Evolutionary conservation across 2,797 vertebrate genomes (phyloP), one percentile per base, ranked within the genome.

Genomic region (Megalops cyprinoides): DNA sequence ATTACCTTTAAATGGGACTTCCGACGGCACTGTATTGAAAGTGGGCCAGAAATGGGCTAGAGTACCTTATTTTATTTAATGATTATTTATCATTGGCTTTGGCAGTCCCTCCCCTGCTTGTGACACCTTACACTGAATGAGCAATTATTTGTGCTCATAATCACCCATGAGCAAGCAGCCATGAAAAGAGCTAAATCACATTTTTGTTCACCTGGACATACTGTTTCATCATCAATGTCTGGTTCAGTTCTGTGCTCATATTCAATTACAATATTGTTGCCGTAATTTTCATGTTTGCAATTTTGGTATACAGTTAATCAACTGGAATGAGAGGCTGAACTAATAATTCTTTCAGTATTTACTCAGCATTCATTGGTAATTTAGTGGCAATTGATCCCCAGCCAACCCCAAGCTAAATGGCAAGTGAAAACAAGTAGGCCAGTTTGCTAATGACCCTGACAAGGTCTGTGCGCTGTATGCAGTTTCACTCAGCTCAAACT

Each of bases 331-430:
- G 88, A 92, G 91, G 92, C 88, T 92, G 92, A 93, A 93, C 93
- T 93, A 93, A 94, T 93, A 93, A 94, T 93, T 90, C 89, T 89
- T 89, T 90, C 82, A 86, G 89, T 92, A 92, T 94, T 94, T 94
- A 94, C 90, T 91, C 89, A 93, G 92, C 91, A 92, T 92, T 89
- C 90, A 90, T 87, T 87, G 86, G 90, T 93, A 91, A 94, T 94
- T 94, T 93, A 91, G 87, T 84, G 87, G 92, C 93, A 93, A 92
- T 94, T 95, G 94, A 94, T 93, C 94, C 93, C 93, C 91, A n/a
- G n/a, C n/a, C n/a, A n/a, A n/a, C n/a, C n/a, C n/a, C n/a, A n/a
- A n/a, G n/a, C n/a, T 88, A 92, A 86, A 89, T 90, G 81, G 89
- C 91, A 83, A 92, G 93, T 89, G 90, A 92, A 94, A 95, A 93